Evolutionary conservation across 2,888 invertebrate species (phyloP).

Genomic region (Octodonta nipae): DNA sequence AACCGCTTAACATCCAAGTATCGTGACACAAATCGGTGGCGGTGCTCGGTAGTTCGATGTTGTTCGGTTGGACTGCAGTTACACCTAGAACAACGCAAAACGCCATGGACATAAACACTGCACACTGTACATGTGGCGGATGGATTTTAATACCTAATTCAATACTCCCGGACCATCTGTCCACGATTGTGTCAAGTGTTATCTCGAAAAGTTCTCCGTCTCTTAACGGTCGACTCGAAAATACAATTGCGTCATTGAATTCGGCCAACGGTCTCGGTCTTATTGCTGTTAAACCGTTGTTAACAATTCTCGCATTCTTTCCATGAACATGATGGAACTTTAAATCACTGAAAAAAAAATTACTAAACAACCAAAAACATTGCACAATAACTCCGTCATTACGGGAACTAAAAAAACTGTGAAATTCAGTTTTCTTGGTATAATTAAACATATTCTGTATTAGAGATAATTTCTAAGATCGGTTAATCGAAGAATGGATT

Average conservation of each 20-base stretch:
- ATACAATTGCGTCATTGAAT: constrained; percentile 88
- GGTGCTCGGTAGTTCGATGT: constrained; percentile 73
- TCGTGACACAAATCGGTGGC: constrained; percentile 85
- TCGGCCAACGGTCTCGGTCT: constrained; percentile 79
- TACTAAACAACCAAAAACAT: too few relatives aligned
- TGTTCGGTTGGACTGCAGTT: constrained; percentile 79
- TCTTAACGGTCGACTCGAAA: constrained; percentile 73
- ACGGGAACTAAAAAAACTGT: constrained; percentile 1
- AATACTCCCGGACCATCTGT: constrained; percentile 84
- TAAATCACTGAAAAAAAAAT: constrained; percentile 47
- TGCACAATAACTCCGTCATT: neutral
- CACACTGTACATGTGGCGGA: neutral
- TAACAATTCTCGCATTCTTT: constrained; percentile 71
- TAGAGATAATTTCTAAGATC: too few relatives aligned
- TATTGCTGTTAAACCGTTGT: constrained; percentile 72
- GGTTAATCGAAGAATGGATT: too few relatives aligned
- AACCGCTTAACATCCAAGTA: constrained; percentile 85
- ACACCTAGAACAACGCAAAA: constrained; percentile 48
- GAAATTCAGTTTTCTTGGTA: too few relatives aligned
- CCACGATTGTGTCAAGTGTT: constrained; percentile 77
- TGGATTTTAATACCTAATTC: constrained; percentile 71
- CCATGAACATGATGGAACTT: constrained; percentile 84
- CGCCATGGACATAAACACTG: neutral
- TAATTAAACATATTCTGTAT: too few relatives aligned
- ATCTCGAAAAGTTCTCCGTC: constrained; percentile 89